Conservation (phyloP, 2,797 vertebrate species). For the Pseudochirops cupreus region DNA sequence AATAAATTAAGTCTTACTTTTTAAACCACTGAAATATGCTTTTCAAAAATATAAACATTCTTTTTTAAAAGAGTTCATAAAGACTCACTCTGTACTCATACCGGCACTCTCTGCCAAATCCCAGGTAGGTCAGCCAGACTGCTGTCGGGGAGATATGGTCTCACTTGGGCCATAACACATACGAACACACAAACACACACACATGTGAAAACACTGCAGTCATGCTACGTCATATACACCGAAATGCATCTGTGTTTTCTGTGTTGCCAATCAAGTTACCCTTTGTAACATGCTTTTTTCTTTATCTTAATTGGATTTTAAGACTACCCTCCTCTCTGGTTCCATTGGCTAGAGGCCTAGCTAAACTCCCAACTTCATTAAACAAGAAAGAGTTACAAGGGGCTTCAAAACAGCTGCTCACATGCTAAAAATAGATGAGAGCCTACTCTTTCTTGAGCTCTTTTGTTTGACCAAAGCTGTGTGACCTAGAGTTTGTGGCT, state of each 20-base stretch:
- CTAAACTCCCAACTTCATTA: background rate
- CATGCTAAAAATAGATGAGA: background rate
- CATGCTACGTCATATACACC: background rate
- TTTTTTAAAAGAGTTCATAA: background rate
- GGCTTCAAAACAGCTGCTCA: background rate
- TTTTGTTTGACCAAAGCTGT: background rate
- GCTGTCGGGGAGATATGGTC: background rate
- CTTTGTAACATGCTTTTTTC: background rate
- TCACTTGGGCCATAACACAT: background rate
- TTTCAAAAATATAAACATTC: background rate
- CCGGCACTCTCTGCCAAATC: background rate
- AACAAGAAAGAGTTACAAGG: background rate
- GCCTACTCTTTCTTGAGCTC: background rate
- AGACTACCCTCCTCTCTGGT: background rate
- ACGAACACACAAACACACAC: background rate
- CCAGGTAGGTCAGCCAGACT: background rate
- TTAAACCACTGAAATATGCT: background rate
- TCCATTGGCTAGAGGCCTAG: background rate
- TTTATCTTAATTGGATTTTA: constrained; percentile 14
- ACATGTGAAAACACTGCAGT: background rate
- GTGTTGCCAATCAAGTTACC: background rate
- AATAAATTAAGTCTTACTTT: background rate
- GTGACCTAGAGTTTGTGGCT: background rate
- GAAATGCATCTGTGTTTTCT: background rate
- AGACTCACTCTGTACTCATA: background rate